Base-by-base conservation (phyloP, 2,113 vertebrate genomes). In the Chaetops frenatus region DNA sequence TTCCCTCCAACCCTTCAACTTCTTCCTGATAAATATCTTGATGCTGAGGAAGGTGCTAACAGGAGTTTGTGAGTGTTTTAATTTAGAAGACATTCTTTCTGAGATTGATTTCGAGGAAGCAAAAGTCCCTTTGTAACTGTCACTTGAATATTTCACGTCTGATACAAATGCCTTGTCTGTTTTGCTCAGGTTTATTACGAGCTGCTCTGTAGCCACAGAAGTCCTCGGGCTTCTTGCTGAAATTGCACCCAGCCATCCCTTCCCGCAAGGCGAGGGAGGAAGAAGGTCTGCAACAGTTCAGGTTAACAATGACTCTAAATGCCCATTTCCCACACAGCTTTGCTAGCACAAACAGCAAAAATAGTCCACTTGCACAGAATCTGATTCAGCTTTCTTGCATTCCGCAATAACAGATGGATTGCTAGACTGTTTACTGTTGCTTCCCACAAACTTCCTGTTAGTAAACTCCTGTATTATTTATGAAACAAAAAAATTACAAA, bases 401-500 rank as follows among this genome's bases (percentile, higher is more conserved):
- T 97, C 97, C 90, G 8, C 96, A 97, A 97, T 97, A 97, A 97
- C 98, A 98, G 98, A 98, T 98, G 97, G 97, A 97, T 97, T 88
- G 96, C 80, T 97, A 98, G 98, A 98, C 97, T 98, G 98, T 98
- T 98, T 98, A 98, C 97, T 97, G 97, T 96, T 96, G 96, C 95
- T 97, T 95, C 97, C 98, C 97, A 98, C 97, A 97, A 97, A 98
- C 97, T 98, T 98, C 98, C 98, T 98, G 97, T 97, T 97, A 95
- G 97, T 98, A 98, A 98, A 98, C 98, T 97, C 96, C 98, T 98
- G 95, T 98, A 97, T 98, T 98, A 98, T 98, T 98, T 98, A 98
- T 98, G 98, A 98, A 98, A 98, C 96, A 96, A 96, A 96, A 98
- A 98, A 98, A 97, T 97, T 97, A 97, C 97, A 97, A 97, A 98